phyloP scores from a whole-genome alignment of 2,888 invertebrate genomes.

The Leucozona laternaria region DNA sequence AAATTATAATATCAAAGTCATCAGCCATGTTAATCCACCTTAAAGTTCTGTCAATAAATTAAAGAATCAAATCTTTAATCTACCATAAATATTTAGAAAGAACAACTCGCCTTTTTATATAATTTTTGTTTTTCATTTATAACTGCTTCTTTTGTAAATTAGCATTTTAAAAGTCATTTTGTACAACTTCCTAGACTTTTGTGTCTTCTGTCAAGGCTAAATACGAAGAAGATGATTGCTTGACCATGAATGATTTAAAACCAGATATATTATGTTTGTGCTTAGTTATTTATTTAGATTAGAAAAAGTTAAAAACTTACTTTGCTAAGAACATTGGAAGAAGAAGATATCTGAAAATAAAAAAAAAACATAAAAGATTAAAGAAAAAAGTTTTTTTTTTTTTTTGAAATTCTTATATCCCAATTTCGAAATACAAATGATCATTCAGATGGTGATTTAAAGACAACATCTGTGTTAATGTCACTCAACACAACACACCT shows the following conservation, averaged over 20 bases:
- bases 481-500: conserved; percentile 39
- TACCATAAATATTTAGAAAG: neutral
- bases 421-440: conserved; percentile 29
- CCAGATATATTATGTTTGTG: conserved; percentile 28
- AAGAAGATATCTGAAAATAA: conserved; percentile 53
- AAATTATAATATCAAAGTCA: conserved; percentile 7
- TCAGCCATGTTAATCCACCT: neutral
- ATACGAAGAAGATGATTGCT: neutral
- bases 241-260: conserved; percentile 63
- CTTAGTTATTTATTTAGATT: neutral
- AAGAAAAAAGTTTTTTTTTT: neutral
- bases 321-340: conserved; percentile 45
- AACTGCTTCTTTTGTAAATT: conserved; percentile 52
- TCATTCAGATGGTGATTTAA: conserved; percentile 15
- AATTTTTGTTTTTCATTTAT: conserved; percentile 18
- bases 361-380: conserved; percentile 11
- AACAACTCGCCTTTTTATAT: conserved; percentile 3
- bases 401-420: neutral
- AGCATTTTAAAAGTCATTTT: conserved; percentile 64
- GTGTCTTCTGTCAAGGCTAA: conserved; percentile 38
- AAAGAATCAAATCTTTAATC: neutral
- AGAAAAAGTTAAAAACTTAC: conserved; percentile 4
- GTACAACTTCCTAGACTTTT: conserved; percentile 53
- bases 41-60: conserved; percentile 26
- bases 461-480: conserved; percentile 22